phyloP scores from a whole-genome alignment of 2,113 vertebrate genomes.

The Entelurus aequoreus region DNA sequence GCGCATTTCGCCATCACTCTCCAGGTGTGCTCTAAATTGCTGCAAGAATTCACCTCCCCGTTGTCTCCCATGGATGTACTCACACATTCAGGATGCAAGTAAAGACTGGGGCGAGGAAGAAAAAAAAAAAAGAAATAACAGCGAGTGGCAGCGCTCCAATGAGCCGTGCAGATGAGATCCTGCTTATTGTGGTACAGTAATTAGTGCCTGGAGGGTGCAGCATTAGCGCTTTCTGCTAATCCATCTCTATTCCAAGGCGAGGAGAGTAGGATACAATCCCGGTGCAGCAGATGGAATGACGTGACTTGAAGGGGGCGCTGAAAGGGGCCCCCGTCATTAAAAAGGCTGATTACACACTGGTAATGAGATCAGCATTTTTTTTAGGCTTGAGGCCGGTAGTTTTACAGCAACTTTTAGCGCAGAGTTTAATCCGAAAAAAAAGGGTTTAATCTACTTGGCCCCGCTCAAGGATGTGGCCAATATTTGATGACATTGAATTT shows the following conservation, averaged over 20 bases:
- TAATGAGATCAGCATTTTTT: constrained; percentile 61
- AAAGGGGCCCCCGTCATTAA: constrained; percentile 48
- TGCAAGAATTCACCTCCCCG: neutral
- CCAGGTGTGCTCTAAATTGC: constrained; percentile 48
- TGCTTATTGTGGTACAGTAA: constrained; percentile 55
- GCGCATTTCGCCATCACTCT: constrained; percentile 38
- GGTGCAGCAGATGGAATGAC: constrained; percentile 56
- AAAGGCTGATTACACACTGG: constrained; percentile 56
- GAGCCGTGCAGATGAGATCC: constrained; percentile 41
- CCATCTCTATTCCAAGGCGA: constrained; percentile 36
- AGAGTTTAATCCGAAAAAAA: constrained; percentile 20
- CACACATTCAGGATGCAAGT: constrained; percentile 23
- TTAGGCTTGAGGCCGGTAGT: constrained; percentile 35
- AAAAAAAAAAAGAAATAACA: constrained; percentile 12
- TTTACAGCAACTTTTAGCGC: constrained; percentile 7
- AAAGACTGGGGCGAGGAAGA: constrained; percentile 6
- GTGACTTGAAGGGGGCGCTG: constrained; percentile 35
- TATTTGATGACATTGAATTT: constrained; percentile 21
- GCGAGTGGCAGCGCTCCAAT: constrained; percentile 11
- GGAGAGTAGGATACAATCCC: constrained; percentile 48
- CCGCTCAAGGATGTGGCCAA: constrained; percentile 18
- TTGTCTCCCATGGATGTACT: constrained; percentile 5
- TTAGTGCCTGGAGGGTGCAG: constrained; percentile 53
- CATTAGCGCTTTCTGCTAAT: constrained; percentile 53
- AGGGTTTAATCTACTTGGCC: constrained; percentile 12